Evolutionary conservation across 2,797 vertebrate genomes (phyloP), one percentile per base, ranked within the genome.

Genomic region (Microcaecilia unicolor): DNA sequence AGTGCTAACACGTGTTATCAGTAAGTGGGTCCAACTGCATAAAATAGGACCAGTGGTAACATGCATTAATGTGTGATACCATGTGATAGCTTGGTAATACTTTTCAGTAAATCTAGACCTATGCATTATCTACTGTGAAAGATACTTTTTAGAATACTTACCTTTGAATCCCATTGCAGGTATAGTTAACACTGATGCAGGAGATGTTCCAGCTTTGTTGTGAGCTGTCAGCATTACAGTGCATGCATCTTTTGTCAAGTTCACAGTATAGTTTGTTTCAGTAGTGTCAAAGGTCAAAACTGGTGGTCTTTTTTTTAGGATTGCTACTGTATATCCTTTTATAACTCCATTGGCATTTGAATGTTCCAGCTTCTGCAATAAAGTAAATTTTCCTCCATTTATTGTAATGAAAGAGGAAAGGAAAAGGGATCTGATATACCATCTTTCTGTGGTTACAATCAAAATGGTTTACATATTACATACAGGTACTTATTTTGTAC

Each of bases 291-390:
- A 18, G 7, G 38, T 34, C 35, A 3, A 10, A 26, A 47, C 51
- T 18, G 23, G 15, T 31, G 55, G 24, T 2, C 42, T 58, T 33
- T 37, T 55, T 50, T 37, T 30, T 42, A 53, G 37, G 13, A 89
- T 18, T 17, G 18, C 70, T 6, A 95, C 32, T 41, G 83, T 50
- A 55, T 87, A 95, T 3, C 32, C 34, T 25, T 54, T 35, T 32
- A 98, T 92, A 59, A 42, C 70, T 35, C 92, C 95, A 35, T 97
- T 93, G 31, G 87, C 48, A 50, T 67, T 37, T 38, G 53, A 57
- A 5, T 81, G 67, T 28, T 67, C 51, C 48, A 81, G 72, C 14
- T 83, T 67, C 93, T 98, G 55, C 51, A 40, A 66, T 20, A 70
- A 65, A 59, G 7, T 20, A 5, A 7, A 20, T 18, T 37, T 22